phyloP scores from a whole-genome alignment of 1,140 invertebrate species.

The Ostrea denselamellosa region DNA sequence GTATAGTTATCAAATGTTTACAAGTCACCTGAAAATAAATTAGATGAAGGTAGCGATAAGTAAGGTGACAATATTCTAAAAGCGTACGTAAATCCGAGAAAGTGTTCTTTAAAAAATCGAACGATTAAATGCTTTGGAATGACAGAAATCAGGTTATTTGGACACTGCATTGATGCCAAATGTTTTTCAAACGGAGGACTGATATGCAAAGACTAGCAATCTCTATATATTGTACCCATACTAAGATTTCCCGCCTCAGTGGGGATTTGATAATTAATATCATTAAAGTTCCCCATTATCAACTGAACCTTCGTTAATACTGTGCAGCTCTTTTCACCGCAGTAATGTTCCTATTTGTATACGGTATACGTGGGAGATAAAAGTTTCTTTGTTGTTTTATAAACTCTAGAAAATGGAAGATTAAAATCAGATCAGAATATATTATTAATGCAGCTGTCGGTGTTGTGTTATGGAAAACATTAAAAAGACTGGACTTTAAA shows the following conservation, averaged over 20 bases:
- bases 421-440: slow-evolving; percentile 30
- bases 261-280: slow-evolving; percentile 29
- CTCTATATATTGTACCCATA: neutral
- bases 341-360: neutral
- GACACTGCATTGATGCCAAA: neutral
- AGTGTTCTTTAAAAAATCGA: neutral
- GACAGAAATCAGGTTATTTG: neutral
- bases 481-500: neutral
- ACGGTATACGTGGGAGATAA: slow-evolving; percentile 4
- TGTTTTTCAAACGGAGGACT: slow-evolving; percentile 5
- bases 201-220: neutral
- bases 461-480: neutral
- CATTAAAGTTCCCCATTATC: slow-evolving; percentile 33
- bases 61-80: neutral
- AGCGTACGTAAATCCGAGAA: neutral
- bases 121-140: neutral
- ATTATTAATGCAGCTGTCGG: slow-evolving; percentile 35
- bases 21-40: slow-evolving; percentile 39
- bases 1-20: slow-evolving; percentile 39
- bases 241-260: slow-evolving; percentile 31
- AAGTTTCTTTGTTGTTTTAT: slow-evolving; percentile 17
- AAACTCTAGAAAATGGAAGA: neutral
- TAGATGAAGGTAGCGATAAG: slow-evolving; percentile 3
- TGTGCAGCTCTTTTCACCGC: slow-evolving; percentile 17
- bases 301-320: slow-evolving; percentile 7